Evolutionary conservation across 2,113 vertebrate species (phyloP), one percentile per base, ranked within the genome.

Genomic region (Baryphthengus martii): DNA sequence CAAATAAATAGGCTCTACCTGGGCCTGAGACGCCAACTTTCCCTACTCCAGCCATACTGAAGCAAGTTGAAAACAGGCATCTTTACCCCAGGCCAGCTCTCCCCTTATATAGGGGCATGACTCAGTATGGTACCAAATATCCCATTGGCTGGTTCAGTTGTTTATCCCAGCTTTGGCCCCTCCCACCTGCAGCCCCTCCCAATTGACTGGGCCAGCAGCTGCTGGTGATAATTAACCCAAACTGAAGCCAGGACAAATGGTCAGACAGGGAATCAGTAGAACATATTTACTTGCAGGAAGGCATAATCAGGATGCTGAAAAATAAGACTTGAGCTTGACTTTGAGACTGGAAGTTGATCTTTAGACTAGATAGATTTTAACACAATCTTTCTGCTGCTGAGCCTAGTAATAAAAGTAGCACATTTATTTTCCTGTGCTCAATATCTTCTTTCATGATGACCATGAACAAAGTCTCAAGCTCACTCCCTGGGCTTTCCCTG

Each of bases 401-500:
- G 6, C 23, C 19, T 61, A 66, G 58, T 61, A 61, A 61, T 35
- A 73, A 71, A 24, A 3, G 10, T 8, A 47, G 10, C 17, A 17
- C 8, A 37, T 16, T 17, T 68, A 15, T 28, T 59, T 81, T 50
- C 18, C 12, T 23, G 5, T n/a, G 10, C 10, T 37, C 73, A 50
- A 31, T 33, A 15, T 28, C 61, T 65, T 85, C 47, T 40, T 44
- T 71, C 35, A 26, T 4, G 16, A 68, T 17, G 31, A 35, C 25
- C 39, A 16, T 6, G 4, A 59, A 5, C 31, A 39, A 61, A 56
- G 39, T 31, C 49, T 33, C 42, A 33, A 20, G 39, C 37, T 85
- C 37, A 71, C 6, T 25, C 10, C 14, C 1, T 1, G 0, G 23
- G 14, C 17, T 83, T 62, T 72, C 52, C 35, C 19, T 3, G 3